Conservation (phyloP, 2,113 vertebrate species). For the Stigmatopora argus region DNA sequence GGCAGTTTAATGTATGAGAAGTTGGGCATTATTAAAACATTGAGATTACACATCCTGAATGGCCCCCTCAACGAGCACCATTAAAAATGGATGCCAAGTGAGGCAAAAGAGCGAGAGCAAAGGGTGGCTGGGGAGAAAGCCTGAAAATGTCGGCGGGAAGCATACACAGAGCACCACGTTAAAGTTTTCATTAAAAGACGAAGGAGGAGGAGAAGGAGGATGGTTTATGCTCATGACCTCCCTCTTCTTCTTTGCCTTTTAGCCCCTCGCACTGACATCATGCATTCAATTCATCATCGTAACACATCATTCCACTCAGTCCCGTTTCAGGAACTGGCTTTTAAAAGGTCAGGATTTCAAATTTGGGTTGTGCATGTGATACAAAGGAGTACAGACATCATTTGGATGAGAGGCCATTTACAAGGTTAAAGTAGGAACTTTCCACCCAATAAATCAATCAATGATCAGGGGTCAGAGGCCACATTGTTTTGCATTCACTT, state of each 20-base stretch:
- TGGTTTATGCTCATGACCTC: neutral
- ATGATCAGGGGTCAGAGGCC: slow-evolving; percentile 20
- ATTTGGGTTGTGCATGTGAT: neutral
- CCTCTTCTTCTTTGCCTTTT: neutral
- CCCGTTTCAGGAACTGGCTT: neutral
- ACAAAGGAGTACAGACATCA: neutral
- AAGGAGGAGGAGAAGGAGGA: neutral
- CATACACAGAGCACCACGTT: neutral
- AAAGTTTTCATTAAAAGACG: slow-evolving; percentile 1
- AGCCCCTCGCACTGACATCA: neutral
- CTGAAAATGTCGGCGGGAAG: neutral
- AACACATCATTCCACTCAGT: neutral
- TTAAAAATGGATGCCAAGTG: slow-evolving; percentile 8
- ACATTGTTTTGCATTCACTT: neutral
- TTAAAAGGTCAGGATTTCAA: neutral
- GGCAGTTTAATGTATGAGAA: slow-evolving; percentile 7
- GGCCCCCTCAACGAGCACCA: neutral
- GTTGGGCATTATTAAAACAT: slow-evolving; percentile 10
- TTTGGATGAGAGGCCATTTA: neutral
- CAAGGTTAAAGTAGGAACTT: slow-evolving; percentile 16
- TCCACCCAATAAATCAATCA: slow-evolving; percentile 40
- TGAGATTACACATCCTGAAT: slow-evolving; percentile 9
- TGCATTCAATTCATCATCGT: neutral
- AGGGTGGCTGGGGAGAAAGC: neutral
- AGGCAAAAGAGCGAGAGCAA: neutral